Percentiles rank a stretch among this genome's conserved stretches.
Evolutionary conservation across 2,113 vertebrate genomes (phyloP).

Genomic region (Phalacrocorax aristotelis): DNA sequence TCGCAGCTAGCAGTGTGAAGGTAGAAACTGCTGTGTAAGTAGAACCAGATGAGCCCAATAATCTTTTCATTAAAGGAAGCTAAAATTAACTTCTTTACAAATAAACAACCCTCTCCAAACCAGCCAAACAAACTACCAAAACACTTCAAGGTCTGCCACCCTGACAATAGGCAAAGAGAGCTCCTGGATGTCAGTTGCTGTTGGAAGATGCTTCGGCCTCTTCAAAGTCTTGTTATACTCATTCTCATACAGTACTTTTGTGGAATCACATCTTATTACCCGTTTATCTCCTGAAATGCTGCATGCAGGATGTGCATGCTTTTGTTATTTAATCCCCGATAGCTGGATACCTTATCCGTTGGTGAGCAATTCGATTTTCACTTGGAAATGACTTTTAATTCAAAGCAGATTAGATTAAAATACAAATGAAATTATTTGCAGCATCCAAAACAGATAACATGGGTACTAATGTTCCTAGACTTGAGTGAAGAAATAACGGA

Average conservation of each 20-base stretch:
- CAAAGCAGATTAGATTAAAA: not conserved
- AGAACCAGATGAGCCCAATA: not conserved
- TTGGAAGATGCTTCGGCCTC: not conserved
- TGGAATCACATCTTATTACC: not conserved
- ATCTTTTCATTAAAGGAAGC: not conserved
- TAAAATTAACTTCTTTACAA: not conserved
- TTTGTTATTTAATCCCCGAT: not conserved
- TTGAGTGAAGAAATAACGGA: not conserved
- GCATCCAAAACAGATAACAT: not conserved
- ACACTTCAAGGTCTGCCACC: not conserved
- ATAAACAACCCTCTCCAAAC: not conserved
- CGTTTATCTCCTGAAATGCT: not conserved
- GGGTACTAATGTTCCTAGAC: not conserved
- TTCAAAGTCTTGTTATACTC: not conserved
- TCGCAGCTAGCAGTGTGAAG: not conserved
- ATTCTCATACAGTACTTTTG: not conserved
- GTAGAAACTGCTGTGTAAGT: not conserved
- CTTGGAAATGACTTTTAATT: not conserved
- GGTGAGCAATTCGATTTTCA: not conserved
- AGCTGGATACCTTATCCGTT: not conserved
- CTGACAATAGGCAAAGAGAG: not conserved
- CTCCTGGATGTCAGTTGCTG: not conserved
- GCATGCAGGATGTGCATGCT: not conserved
- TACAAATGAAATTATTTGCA: not conserved
- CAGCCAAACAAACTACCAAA: not conserved